phyloP scores from a whole-genome alignment of 2,113 vertebrate species.

The Myrmecophaga tridactyla region DNA sequence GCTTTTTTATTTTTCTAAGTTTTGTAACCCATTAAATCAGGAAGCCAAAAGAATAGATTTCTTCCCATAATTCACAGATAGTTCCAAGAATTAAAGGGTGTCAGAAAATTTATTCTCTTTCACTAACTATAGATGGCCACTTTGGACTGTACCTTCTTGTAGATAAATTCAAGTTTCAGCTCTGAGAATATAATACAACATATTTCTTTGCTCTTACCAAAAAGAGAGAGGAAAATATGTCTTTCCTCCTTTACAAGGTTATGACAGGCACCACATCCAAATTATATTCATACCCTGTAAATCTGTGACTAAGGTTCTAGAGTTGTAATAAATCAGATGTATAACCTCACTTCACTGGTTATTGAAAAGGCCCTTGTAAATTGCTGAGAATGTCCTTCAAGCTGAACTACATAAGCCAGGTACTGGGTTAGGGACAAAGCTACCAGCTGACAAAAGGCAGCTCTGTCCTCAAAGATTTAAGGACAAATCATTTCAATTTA shows the following conservation, averaged over 20 bases:
- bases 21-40: conserved; percentile 6
- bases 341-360: not conserved
- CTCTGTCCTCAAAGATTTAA: not conserved
- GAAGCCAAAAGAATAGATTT: conserved; percentile 15
- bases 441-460: not conserved
- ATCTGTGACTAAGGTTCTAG: conserved; percentile 18
- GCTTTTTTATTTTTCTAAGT: not conserved
- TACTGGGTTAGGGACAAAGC: not conserved
- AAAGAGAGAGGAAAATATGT: not conserved
- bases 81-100: conserved; percentile 23
- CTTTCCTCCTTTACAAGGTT: not conserved
- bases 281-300: not conserved
- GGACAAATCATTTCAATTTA: not conserved
- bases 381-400: not conserved
- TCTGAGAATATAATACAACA: not conserved
- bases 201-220: not conserved
- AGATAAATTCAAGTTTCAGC: not conserved
- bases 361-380: not conserved
- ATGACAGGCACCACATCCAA: conserved; percentile 12
- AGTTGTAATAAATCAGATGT: conserved; percentile 7
- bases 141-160: not conserved
- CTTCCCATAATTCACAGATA: not conserved
- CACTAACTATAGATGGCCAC: not conserved
- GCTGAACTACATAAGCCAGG: not conserved
- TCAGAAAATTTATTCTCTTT: not conserved